Conservation (phyloP, 2,797 vertebrate genomes). For the Thunnus albacares region DNA sequence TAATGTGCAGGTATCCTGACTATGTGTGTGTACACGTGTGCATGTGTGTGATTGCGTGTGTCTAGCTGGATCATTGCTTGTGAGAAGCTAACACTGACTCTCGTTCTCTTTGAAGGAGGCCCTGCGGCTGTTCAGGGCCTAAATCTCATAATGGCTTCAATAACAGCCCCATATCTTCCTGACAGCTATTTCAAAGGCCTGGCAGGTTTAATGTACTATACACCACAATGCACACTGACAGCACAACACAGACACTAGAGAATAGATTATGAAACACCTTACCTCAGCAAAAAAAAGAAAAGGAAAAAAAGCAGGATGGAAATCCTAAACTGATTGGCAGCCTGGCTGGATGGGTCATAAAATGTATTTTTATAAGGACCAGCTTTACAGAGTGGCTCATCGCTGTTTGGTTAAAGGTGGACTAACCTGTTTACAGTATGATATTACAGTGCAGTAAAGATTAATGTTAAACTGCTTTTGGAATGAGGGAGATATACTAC, state of each 20-base stretch:
- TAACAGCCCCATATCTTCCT: slow-evolving; percentile 63
- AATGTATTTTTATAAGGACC: slow-evolving; percentile 21
- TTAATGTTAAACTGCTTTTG: neutral
- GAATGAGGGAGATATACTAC: neutral
- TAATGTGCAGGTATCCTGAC: neutral
- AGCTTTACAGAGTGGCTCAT: neutral
- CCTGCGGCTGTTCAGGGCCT: slow-evolving; percentile 53
- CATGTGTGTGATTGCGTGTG: neutral
- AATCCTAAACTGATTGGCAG: slow-evolving; percentile 16
- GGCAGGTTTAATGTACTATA: slow-evolving; percentile 61
- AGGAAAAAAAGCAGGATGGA: neutral
- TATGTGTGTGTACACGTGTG: neutral
- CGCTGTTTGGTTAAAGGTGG: neutral
- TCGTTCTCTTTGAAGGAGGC: slow-evolving; percentile 55
- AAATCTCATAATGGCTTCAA: slow-evolving; percentile 73
- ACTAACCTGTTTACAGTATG: neutral
- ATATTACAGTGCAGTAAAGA: neutral
- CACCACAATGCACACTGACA: slow-evolving; percentile 48
- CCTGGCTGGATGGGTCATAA: neutral
- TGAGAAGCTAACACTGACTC: slow-evolving; percentile 39
- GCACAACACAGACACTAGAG: slow-evolving; percentile 40
- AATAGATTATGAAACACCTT: slow-evolving; percentile 41
- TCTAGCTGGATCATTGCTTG: slow-evolving; percentile 25
- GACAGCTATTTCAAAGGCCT: slow-evolving; percentile 69
- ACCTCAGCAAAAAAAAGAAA: slow-evolving; percentile 14